Evolutionary conservation across 2,888 invertebrate genomes (phyloP), one percentile per base, ranked within the genome.

Genomic region (Pseudeuparius sepicola): DNA sequence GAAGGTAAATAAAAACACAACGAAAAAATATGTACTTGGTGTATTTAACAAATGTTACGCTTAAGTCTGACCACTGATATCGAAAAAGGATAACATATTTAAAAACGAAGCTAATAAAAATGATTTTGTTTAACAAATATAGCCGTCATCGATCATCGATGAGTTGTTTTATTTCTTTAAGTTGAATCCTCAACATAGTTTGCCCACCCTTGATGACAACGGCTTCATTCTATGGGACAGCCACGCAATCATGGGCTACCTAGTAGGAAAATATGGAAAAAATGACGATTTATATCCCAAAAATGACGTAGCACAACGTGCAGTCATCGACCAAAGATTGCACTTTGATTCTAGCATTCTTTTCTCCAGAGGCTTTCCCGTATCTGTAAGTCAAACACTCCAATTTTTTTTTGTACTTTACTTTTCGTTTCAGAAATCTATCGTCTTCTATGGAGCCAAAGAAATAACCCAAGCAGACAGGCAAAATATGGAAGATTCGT

Each of bases 171-270:
- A 5, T 25, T 25, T 25, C 11, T 56, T 64, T 3, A 49, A 73
- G 72, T 48, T 69, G 2, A 73, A 71, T 53, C 71, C 72, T 1
- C 65, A 67, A 46, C 71, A 68, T 47, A 66, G 68, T 18, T 54
- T 75, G 24, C 75, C 75, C 5, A 66, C 69, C n/a, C 56, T 76
- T 17, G 36, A 36, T 10, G 65, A 70, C 46, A 65, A 70, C 46
- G 72, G 69, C 25, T 69, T 66, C 51, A 37, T 63, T 67, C 31
- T 56, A 14, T 63, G 38, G 54, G 61, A 52, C 42, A 71, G 70
- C 39, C 68, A 70, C 43, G 67, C 68, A 2, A 70, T 71, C 24
- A 55, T 59, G 14, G 53, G 59, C 16, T 71, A 68, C 46, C 55
- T 74, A 42, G 64, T 65, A 1, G 56, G 59, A 5, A 70, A 72